phyloP scores from a whole-genome alignment of 1,140 invertebrate genomes.

The Drosophila seguyi region DNA sequence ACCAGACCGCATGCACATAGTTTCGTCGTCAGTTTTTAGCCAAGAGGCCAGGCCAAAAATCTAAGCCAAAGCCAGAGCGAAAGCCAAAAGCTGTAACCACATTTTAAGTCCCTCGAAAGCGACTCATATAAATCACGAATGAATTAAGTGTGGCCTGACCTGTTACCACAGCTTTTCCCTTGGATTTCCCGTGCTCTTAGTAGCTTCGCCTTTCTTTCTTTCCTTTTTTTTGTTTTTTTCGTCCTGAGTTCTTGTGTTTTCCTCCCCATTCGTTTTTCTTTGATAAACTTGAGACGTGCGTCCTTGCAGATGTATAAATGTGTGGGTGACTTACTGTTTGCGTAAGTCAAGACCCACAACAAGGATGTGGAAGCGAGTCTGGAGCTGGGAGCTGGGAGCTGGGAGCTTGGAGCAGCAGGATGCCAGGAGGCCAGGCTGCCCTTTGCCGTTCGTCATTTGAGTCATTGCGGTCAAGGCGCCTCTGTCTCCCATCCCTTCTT shows the following conservation, averaged over 20 bases:
- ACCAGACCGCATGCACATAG: conserved; percentile 66
- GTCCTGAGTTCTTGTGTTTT: conserved; percentile 7
- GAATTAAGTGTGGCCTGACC: conserved; percentile 77
- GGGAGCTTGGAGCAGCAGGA: conserved; percentile 13
- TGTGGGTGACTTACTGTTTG: conserved; percentile 60
- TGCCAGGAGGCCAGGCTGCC: conserved; percentile 29
- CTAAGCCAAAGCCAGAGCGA: conserved; percentile 29
- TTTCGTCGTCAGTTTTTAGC: conserved; percentile 59
- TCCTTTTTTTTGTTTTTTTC: conserved; percentile 14
- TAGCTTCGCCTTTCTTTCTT: conserved; percentile 11
- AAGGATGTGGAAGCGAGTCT: conserved; percentile 39
- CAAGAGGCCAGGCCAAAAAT: conserved; percentile 23
- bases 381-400: no score
- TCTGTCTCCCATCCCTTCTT: neutral
- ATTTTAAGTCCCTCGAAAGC: conserved; percentile 75
- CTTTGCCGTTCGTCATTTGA: conserved; percentile 69
- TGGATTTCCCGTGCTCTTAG: conserved; percentile 38
- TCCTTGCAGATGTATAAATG: conserved; percentile 42
- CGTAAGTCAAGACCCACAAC: conserved; percentile 72
- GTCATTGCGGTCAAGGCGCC: conserved; percentile 77
- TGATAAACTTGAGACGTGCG: conserved; percentile 82
- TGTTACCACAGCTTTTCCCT: conserved; percentile 46
- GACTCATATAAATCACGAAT: conserved; percentile 81
- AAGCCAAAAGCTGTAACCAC: conserved; percentile 63
- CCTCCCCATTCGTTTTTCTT: conserved; percentile 56